Base-by-base conservation (phyloP, 92 coral and sea anemone species). In the Phenganax subtilis region DNA sequence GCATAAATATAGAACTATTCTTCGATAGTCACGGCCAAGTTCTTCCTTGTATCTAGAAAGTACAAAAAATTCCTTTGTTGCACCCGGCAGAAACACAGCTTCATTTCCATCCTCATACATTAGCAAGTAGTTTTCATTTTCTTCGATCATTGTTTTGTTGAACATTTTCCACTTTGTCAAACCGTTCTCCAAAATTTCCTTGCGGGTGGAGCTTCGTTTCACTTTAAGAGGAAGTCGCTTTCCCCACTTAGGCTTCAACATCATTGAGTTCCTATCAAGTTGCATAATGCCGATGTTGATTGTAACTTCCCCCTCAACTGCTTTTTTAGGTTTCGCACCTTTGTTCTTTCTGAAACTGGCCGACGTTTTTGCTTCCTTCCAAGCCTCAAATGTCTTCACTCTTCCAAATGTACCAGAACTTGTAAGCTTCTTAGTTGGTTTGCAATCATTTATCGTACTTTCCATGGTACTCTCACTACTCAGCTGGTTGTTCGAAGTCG, bases 81-180 rank as follows among this genome's bases (percentile, higher is more conserved):
- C 84, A 80, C 88, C 82, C 3, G 85, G 88, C 88, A 85, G 51
- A 59, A 85, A 85, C 64, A 77, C 74, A 60, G 88, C 82, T 55
- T 80, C 85, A 53, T 27, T 80, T 10, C 88, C 76, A 80, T 80
- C 81, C 71, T 85, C 88, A 64, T 53, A 85, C 74, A 85, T 51
- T 54, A 85, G 78, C 88, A 70, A 71, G 79, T 85, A 85, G 47
- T 80, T 73, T 71, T 80, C 69, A 57, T 74, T 59, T 81, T 85
- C 85, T 60, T 51, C 76, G 64, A 80, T 80, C 44, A 60, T 51
- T 47, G 20, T 65, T 17, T 65, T 65, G 27, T 65, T 65, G 71
- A 65, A 65, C 71, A 17, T 65, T 65, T 65, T 65, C 84, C 84
- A 80, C 79, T 80, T 80, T 55, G 80, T 60, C 55, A 80, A 80